A percentile compares a stretch with the other conserved stretches of the same genome.
Evolutionary conservation across 2,113 vertebrate species (phyloP).

Genomic region (Hystrix brachyura): DNA sequence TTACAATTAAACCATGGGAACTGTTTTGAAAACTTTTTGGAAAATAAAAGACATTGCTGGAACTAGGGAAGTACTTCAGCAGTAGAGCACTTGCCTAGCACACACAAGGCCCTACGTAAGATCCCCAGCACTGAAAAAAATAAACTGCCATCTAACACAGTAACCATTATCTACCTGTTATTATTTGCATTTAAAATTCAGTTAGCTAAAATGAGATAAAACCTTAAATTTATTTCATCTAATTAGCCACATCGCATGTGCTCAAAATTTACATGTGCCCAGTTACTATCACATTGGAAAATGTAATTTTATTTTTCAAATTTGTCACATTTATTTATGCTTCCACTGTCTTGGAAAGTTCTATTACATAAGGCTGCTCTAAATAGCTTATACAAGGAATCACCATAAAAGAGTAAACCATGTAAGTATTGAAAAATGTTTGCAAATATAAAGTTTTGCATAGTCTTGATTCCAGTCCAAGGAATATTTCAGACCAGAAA

Average conservation of each 20-base stretch:
- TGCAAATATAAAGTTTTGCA: slow-evolving; percentile 14
- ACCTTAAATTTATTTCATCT: slow-evolving; percentile 34
- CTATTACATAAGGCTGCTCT: slow-evolving; percentile 6
- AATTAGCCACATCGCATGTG: slow-evolving; percentile 39
- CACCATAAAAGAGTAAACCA: neutral
- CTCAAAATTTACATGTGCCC: neutral
- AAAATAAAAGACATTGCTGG: neutral
- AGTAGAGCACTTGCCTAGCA: neutral
- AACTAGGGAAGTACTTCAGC: neutral
- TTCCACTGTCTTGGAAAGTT: neutral
- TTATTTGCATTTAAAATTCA: slow-evolving; percentile 49
- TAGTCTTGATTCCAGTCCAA: slow-evolving; percentile 41
- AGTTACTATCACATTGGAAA: neutral
- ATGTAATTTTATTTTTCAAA: slow-evolving; percentile 9
- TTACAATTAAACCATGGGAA: slow-evolving; percentile 38
- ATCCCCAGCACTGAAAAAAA: neutral
- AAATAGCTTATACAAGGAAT: neutral
- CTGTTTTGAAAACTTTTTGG: neutral
- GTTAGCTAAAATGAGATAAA: slow-evolving; percentile 16
- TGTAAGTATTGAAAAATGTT: neutral
- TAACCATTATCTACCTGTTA: neutral
- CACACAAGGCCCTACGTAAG: neutral
- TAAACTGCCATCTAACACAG: neutral
- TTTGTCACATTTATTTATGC: neutral
- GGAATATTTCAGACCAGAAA: slow-evolving; percentile 45